Base-by-base conservation (phyloP, 2,888 invertebrate genomes). In the Ennomos erosarius region DNA sequence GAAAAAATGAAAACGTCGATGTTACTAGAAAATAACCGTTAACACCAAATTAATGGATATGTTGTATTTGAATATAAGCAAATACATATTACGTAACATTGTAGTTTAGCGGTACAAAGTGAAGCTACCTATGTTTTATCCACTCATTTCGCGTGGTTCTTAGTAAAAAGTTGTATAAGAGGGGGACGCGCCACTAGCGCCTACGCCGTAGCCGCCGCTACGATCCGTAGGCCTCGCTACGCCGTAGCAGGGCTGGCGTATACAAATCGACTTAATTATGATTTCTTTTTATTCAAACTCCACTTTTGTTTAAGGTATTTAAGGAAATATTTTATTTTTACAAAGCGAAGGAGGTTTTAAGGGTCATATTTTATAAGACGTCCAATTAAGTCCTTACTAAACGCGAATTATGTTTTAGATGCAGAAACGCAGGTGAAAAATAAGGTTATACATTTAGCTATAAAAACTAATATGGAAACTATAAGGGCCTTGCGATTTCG, bases 81-180 rank as follows among this genome's bases (percentile, higher is more conserved):
- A n/a, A 10, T 38, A n/a, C n/a, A n/a, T 38, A 11, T 10, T 8
- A 38, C n/a, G 8, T 8, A 16, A 42, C 0, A 10, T 13, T 46
- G 50, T 62, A 60, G 47, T 57, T 52, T 16, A 6, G n/a, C 43
- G 53, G 9, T 52, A 43, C n/a, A 11, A 73, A 84, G 88, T 90
- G 85, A 90, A 92, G 90, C 90, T 90, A 90, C 89, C 77, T 85
- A 86, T 88, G 87, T 89, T 90, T 90, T 84, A 90, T 87, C 89
- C 89, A 85, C 89, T 91, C 90, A 91, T 91, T 92, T 89, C 88
- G 86, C 89, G 87, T 81, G 90, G 88, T 88, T 89, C 90, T 89
- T 89, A 89, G 87, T 89, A 91, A 90, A 90, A 91, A 91, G 90
- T 92, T 90, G 85, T 87, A 81, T 75, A 78, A 59, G 59, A 49